Percentiles rank a stretch among this genome's conserved stretches.
Evolutionary conservation across 2,113 vertebrate genomes (phyloP).

Genomic region (Psephotus haematonotus): DNA sequence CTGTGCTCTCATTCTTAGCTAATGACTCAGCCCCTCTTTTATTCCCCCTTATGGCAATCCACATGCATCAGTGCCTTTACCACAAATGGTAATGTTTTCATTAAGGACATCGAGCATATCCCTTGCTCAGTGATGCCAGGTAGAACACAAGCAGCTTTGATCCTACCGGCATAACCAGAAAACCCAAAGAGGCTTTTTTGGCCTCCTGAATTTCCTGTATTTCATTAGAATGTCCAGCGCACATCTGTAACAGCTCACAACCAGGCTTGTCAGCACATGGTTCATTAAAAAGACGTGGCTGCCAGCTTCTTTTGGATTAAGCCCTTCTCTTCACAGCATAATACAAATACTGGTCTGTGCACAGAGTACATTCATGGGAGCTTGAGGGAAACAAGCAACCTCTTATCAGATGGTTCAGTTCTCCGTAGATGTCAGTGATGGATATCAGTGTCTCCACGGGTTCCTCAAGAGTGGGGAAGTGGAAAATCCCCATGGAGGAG

Average conservation of each 20-base stretch:
- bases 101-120: neutral
- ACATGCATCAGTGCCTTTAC: neutral
- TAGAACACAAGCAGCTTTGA: neutral
- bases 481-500: constrained; percentile 3
- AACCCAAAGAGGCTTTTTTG: neutral
- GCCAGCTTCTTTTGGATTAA: constrained; percentile 25
- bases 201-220: neutral
- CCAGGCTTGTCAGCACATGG: constrained; percentile 2
- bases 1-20: neutral
- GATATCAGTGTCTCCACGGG: neutral
- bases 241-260: constrained; percentile 59
- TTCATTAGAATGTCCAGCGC: neutral
- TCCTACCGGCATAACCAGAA: neutral
- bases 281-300: neutral
- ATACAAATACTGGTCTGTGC: neutral
- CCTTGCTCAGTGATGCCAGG: neutral
- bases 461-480: neutral
- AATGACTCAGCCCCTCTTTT: constrained; percentile 18
- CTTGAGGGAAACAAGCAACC: neutral
- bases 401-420: neutral
- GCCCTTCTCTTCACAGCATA: neutral
- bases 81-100: constrained; percentile 17
- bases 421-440: neutral
- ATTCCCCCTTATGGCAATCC: constrained; percentile 20
- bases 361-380: neutral